A percentile compares a stretch with the other conserved stretches of the same genome.
Conservation (phyloP, 2,888 invertebrate species). For the Agrochola lota region DNA sequence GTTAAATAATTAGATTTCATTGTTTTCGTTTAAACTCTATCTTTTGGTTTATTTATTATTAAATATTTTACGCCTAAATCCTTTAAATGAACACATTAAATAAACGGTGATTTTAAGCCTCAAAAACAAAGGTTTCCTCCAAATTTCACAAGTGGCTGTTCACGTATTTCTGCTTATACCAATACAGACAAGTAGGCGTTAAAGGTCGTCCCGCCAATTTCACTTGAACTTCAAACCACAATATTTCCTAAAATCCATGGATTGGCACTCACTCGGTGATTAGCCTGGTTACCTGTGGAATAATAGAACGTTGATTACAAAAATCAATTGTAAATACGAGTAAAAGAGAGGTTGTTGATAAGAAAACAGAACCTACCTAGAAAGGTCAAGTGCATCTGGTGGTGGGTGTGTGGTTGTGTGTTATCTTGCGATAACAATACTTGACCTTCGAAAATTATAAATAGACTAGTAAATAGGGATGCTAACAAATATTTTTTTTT, state of each 20-base stretch:
- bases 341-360: too few species aligned
- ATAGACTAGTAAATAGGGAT: too few species aligned
- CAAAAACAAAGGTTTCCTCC: not conserved
- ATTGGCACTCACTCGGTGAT: not conserved
- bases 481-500: too few species aligned
- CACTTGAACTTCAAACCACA: not conserved
- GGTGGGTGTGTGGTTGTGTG: too few species aligned
- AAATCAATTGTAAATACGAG: not conserved
- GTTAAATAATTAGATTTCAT: slow-evolving; percentile 72
- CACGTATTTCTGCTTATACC: not conserved
- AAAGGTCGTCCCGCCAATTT: not conserved
- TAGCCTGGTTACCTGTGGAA: not conserved
- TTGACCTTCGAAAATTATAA: slow-evolving; percentile 1
- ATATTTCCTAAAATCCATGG: not conserved
- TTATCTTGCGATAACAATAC: not conserved
- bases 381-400: slow-evolving; percentile 2
- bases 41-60: slow-evolving; percentile 6
- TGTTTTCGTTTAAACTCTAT: slow-evolving; percentile 50
- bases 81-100: not conserved
- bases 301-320: not conserved
- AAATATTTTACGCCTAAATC: not conserved
- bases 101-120: not conserved
- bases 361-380: not conserved
- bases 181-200: not conserved
- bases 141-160: not conserved